Evolutionary conservation across 2,797 vertebrate species (phyloP), one percentile per base, ranked within the genome.

Genomic region (Xenopus petersii): DNA sequence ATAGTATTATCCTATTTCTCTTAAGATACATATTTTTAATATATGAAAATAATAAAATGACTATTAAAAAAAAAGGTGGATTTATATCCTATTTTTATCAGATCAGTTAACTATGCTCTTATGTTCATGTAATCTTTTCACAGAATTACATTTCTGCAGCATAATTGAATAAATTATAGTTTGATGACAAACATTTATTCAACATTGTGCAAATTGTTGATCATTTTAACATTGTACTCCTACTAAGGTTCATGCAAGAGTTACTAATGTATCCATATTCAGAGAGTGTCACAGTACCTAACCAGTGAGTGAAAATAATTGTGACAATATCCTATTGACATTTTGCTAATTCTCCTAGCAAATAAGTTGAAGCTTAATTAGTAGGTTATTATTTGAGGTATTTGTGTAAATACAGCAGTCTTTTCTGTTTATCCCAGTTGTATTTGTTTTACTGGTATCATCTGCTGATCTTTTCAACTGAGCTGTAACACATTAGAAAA

Each of bases 121-220:
- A 42, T 42, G 5, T 42, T 42, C 36, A 42, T 42, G 36, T 5
- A 3, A 42, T 42, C 5, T 30, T 6, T 42, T 42, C 36, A 6
- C 36, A 79, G 70, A 79, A 82, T 80, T 70, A 79, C 83, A 83
- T 83, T 80, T 63, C 76, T 51, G 48, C 62, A 77, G 68, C 84
- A 71, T 83, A 83, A 84, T 84, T 85, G 81, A 82, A 86, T 82
- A 82, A 88, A 81, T 87, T 80, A 82, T 68, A 70, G 54, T 80
- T 24, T 76, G 79, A 84, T 86, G 80, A 79, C 84, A 84, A 87
- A 82, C 81, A 75, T 75, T 82, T 82, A 80, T 75, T 46, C 86
- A 84, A 82, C 66, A 67, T 73, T 83, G 79, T 79, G 26, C 67
- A 85, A 84, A 81, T 59, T 83, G 79, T 81, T 85, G 79, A 83